Conservation (phyloP, 37 sponge, comb jelly and placozoan genomes). For the Lycopodina hypogea region DNA sequence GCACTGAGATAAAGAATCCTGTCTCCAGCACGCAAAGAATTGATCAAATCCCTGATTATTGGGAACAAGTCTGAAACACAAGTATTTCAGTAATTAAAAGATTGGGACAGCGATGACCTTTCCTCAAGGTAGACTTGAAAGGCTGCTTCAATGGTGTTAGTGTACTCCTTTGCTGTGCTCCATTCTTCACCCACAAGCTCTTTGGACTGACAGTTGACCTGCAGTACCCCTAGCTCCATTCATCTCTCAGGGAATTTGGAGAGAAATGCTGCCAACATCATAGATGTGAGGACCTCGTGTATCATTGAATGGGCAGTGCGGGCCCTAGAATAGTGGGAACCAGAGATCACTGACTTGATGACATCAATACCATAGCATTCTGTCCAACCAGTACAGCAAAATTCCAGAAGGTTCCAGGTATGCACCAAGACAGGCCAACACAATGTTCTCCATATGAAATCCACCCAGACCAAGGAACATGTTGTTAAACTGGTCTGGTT, state of each 20-base stretch:
- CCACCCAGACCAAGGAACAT: background rate
- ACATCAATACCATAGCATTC: background rate
- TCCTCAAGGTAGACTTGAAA: conserved; percentile 1
- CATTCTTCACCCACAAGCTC: background rate
- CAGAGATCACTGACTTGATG: background rate
- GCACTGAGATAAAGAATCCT: too few species aligned
- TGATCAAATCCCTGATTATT: too few species aligned
- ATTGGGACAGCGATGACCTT: too few species aligned
- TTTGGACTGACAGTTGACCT: conserved; percentile 1
- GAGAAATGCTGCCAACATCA: background rate
- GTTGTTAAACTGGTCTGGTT: conserved; percentile 1
- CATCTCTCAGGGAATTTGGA: background rate
- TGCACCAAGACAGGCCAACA: conserved; percentile 2
- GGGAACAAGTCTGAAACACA: background rate
- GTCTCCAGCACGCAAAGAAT: too few species aligned
- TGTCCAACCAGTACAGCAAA: conserved; percentile 1
- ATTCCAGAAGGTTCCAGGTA: conserved; percentile 1
- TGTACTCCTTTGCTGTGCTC: background rate
- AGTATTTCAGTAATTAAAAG: background rate
- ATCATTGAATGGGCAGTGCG: conserved; percentile 2
- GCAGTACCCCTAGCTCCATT: background rate
- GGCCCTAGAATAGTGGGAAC: conserved; percentile 2
- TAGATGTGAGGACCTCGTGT: background rate
- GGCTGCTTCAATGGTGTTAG: background rate
- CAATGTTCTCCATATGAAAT: background rate